A percentile compares a stretch with the other conserved stretches of the same genome.
Evolutionary conservation across 1,140 invertebrate species (phyloP).

Genomic region (Homarus americanus): DNA sequence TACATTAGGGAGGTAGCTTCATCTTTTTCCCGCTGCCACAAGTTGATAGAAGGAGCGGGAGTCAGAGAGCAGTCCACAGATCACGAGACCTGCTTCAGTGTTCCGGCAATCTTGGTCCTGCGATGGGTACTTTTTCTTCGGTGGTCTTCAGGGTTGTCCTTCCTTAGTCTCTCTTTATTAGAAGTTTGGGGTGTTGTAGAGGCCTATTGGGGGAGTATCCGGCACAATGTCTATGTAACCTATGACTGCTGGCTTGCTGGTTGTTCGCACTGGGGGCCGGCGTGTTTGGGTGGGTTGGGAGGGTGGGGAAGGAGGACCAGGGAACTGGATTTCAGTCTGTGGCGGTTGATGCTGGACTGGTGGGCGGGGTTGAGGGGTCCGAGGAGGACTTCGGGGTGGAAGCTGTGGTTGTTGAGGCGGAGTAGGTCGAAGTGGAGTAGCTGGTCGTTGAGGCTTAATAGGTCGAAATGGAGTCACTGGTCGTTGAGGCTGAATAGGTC

Average conservation of each 20-base stretch:
- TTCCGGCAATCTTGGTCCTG: neutral
- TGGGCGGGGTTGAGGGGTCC: neutral
- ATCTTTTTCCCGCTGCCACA: neutral
- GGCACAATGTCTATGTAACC: neutral
- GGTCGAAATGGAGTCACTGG: neutral
- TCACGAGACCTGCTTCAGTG: constrained; percentile 26
- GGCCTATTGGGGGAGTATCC: neutral
- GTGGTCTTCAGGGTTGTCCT: neutral
- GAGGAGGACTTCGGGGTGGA: neutral
- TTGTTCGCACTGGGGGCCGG: neutral
- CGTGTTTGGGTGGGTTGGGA: neutral
- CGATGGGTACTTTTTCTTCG: too few species aligned
- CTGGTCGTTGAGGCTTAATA: neutral
- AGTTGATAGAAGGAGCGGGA: neutral
- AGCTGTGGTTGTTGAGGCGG: constrained; percentile 9
- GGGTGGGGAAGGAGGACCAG: constrained; percentile 3
- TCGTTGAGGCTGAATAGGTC: neutral
- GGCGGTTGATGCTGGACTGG: neutral
- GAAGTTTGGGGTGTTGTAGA: constrained; percentile 25
- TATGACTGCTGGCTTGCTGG: neutral
- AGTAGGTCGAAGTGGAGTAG: neutral
- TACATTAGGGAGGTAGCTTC: neutral
- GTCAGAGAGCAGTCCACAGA: neutral
- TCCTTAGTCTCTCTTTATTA: neutral
- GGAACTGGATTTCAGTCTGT: too few species aligned